Percentiles rank a stretch among this genome's conserved stretches.
Conservation (phyloP, 2,797 vertebrate species). For the Acropternis orthonyx region DNA sequence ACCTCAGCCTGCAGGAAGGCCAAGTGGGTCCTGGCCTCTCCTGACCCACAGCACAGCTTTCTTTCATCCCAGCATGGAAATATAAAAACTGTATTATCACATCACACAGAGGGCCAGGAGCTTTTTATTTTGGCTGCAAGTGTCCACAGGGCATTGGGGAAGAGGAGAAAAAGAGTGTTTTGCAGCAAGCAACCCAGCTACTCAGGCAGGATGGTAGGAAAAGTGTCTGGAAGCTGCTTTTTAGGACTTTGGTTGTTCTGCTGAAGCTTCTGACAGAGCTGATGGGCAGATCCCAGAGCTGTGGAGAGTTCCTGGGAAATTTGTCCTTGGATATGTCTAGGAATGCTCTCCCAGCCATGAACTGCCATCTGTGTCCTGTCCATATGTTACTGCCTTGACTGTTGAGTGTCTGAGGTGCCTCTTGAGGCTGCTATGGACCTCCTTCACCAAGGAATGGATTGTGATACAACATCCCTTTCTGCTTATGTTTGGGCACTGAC, state of each 20-base stretch:
- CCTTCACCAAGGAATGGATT: background rate
- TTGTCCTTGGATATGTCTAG: background rate
- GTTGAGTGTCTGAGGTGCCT: background rate
- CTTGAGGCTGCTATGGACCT: background rate
- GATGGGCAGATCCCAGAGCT: background rate
- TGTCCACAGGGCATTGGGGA: background rate
- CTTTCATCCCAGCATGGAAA: background rate
- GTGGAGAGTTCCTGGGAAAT: background rate
- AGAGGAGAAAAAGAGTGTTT: background rate
- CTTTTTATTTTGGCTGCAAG: background rate
- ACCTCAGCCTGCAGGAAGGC: background rate
- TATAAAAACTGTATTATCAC: background rate
- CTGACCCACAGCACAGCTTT: background rate
- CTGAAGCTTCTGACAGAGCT: background rate
- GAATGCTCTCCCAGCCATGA: background rate
- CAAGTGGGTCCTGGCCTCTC: background rate
- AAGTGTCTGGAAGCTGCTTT: background rate
- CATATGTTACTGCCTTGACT: background rate
- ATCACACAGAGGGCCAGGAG: background rate
- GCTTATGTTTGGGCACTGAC: background rate
- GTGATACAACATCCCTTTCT: background rate
- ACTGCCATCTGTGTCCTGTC: background rate
- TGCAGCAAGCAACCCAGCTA: background rate
- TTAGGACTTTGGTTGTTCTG: background rate
- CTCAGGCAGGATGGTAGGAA: background rate